Conservation (phyloP, 2,797 vertebrate species). For the Emys orbicularis region DNA sequence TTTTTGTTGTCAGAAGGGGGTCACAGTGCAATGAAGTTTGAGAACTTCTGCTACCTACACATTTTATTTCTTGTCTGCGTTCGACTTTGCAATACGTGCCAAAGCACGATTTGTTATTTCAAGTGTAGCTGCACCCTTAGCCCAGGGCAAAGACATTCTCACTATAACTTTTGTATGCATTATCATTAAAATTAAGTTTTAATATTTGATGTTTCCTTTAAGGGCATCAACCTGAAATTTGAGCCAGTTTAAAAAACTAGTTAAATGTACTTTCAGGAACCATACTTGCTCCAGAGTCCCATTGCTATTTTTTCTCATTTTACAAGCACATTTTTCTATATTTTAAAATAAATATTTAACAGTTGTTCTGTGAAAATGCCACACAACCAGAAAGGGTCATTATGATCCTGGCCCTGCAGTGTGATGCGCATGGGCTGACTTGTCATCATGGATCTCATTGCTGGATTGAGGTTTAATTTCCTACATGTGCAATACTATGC, state of each 20-base stretch:
- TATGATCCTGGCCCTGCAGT: neutral
- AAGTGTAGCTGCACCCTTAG: neutral
- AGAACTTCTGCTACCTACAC: neutral
- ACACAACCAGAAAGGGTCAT: neutral
- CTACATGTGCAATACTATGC: neutral
- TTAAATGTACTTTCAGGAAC: neutral
- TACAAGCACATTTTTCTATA: neutral
- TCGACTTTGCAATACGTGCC: neutral
- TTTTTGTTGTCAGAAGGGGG: too few species aligned
- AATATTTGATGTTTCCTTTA: neutral
- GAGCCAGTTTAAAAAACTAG: neutral
- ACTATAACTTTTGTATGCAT: neutral
- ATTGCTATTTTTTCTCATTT: neutral
- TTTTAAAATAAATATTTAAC: neutral
- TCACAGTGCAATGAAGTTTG: too few species aligned
- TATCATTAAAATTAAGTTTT: neutral
- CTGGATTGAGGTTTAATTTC: neutral
- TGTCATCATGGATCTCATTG: neutral
- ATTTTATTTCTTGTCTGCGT: neutral
- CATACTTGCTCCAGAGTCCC: neutral
- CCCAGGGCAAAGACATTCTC: neutral
- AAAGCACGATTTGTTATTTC: neutral
- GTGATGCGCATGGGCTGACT: neutral
- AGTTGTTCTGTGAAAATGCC: neutral
- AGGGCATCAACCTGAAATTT: neutral